Conservation (phyloP, 1,140 invertebrate genomes). For the Sweltsa coloradensis region DNA sequence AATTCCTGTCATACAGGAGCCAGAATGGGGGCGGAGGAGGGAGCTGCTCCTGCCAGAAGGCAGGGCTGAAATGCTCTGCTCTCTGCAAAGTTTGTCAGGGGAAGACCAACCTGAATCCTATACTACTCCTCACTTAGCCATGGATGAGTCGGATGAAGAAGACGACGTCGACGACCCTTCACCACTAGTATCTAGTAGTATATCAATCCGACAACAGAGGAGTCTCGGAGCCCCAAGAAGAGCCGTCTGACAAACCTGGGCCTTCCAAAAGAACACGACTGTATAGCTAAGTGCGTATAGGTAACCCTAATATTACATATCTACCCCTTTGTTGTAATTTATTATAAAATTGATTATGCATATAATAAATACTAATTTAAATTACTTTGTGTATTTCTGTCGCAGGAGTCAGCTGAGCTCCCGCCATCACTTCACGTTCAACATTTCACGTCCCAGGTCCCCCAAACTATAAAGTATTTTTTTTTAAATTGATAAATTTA, state of each 20-base stretch:
- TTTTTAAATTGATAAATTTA: conserved; percentile 3
- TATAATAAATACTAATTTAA: conserved; percentile 4
- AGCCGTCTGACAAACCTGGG: neutral
- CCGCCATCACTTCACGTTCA: conserved; percentile 5
- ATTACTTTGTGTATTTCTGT: conserved; percentile 8
- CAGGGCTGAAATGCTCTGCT: conserved; percentile 5
- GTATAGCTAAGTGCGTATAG: conserved; percentile 6
- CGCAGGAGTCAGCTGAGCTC: conserved; percentile 6
- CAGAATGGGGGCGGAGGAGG: conserved; percentile 4
- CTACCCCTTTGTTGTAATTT: conserved; percentile 6
- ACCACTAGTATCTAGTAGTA: conserved; percentile 9
- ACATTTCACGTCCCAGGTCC: neutral
- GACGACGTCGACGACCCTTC: conserved; percentile 6
- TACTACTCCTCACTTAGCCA: conserved; percentile 9
- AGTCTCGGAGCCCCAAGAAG: neutral
- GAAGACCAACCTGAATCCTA: conserved; percentile 8
- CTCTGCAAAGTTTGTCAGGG: conserved; percentile 9
- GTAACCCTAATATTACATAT: conserved; percentile 7
- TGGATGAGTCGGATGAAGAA: conserved; percentile 8
- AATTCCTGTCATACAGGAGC: conserved; percentile 6
- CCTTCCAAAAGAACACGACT: conserved; percentile 8
- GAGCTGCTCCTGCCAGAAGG: conserved; percentile 5
- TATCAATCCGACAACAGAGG: conserved; percentile 9
- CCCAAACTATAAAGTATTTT: neutral
- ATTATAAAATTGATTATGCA: conserved; percentile 2